Evolutionary conservation across 1,140 invertebrate species (phyloP), one percentile per base, ranked within the genome.

Genomic region (Drosophila seguyi): DNA sequence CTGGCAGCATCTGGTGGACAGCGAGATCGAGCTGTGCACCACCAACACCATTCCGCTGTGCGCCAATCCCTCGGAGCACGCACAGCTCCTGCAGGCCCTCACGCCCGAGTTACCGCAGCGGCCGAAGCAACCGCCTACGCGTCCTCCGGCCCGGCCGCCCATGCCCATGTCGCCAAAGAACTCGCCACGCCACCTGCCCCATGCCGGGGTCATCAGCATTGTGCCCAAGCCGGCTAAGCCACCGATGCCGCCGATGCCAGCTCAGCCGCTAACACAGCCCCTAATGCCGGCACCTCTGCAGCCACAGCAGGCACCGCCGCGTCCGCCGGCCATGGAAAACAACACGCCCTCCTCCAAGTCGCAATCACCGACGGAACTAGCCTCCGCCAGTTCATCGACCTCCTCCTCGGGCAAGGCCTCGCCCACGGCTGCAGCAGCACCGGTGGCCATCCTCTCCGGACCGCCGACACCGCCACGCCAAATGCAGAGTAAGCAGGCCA

Each of bases 1-100:
- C 72, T 99, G 98, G 98, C 94, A 96, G 36, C 94, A 95, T 34
- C 94, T 96, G 75, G 95, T 98, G 11, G 95, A 96, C 81, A 95
- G 96, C 53, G 97, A 98, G 93, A 95, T 98, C 76, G 95, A 95
- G 50, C 93, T 98, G 13, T 98, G 97, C 93, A 95, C 96, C 16
- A 96, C 96, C 75, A 98, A 97, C 79, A 97, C 97, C 5, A 94
- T 96, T 48, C 95, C 97, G 7, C 93, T 98, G 27, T 95, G 94
- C 81, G 91, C 93, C 7, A 91, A 93, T 81, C 93, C 93, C 3
- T 16, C 78, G 50, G 65, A 91, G 60, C 83, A 92, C 38, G 80
- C 81, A 0, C 81, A 85, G 31, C 42, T 92, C 13, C 44, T 79
- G 0, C 79, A 93, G 92, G 79, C 93, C 92, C 34, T 86, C 79